Conservation (phyloP, 53 echinoderm and acorn worm species). For the Zoroaster sp. region DNA sequence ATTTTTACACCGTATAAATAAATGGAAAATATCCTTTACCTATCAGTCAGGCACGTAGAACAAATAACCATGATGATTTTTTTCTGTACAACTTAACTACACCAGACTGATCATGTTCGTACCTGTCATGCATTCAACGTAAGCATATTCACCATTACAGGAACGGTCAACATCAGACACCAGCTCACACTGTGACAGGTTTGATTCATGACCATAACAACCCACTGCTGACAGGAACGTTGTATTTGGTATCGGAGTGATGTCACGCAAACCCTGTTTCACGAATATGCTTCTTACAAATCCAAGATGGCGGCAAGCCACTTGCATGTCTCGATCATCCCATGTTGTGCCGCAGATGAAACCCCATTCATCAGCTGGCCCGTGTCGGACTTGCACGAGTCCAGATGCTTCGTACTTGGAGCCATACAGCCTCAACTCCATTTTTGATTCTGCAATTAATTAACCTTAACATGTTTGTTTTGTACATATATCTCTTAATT, state of each 20-base stretch:
- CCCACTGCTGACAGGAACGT: neutral
- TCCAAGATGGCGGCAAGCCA: slow-evolving; percentile 44
- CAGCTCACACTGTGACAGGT: slow-evolving; percentile 10
- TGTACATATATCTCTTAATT: neutral
- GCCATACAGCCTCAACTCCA: neutral
- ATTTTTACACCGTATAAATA: too few species aligned
- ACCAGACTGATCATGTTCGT: neutral
- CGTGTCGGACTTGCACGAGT: neutral
- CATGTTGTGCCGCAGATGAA: neutral
- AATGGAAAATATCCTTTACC: neutral
- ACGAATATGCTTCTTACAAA: neutral
- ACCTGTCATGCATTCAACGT: slow-evolving; percentile 16
- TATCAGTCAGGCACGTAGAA: neutral
- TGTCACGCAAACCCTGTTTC: too few species aligned
- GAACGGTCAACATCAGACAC: neutral
- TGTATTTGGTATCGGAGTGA: neutral
- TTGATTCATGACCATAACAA: neutral
- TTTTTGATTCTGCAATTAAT: neutral
- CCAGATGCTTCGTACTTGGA: neutral
- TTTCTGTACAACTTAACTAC: too few species aligned
- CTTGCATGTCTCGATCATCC: neutral
- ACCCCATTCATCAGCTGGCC: neutral
- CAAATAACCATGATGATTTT: neutral
- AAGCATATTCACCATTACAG: neutral
- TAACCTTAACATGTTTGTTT: neutral